Evolutionary conservation across 2,888 invertebrate species (phyloP), one percentile per base, ranked within the genome.

Genomic region (Meteorus colon): DNA sequence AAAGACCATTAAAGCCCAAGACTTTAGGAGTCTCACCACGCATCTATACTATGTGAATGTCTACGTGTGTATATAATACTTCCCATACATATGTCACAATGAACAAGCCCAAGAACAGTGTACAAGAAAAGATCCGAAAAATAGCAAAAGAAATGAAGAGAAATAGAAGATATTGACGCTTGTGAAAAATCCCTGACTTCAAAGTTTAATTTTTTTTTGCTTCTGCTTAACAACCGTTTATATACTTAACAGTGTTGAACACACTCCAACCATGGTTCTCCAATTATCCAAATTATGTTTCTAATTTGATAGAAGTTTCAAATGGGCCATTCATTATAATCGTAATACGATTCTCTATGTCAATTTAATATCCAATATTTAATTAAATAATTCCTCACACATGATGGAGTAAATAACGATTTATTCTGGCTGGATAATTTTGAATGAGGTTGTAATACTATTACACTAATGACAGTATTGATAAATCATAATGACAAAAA

Each of bases 1-100:
- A 60, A 76, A 72, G 75, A 48, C 75, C 75, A 76, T 76, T 72
- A 72, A 59, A 66, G 63, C 59, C 55, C 27, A 55, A 62, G 74
- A 63, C 63, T 63, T 48, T 63, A 63, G 31, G 8, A 29, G 63
- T 34, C 31, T 34, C 31, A 34, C 34, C 29, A 34, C 29, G 34
- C 63, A n/a, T 48, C 48, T n/a, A 16, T 41, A 41, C n/a, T 2
- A n/a, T 48, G n/a, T 48, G 4, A 2, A 48, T 48, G 48, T 48
- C 16, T 48, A n/a, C n/a, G 48, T 48, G n/a, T 48, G n/a, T n/a
- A 48, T 48, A n/a, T n/a, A 48, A n/a, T n/a, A 48, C n/a, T 41
- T 41, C 8, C 34, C 41, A 41, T 12, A 8, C 41, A 41, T 5
- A 48, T 48, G 14, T 2, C 16, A 48, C 48, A 37, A 16, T 10